Evolutionary conservation across 2,113 vertebrate genomes (phyloP).

Genomic region (Prionailurus bengalensis): DNA sequence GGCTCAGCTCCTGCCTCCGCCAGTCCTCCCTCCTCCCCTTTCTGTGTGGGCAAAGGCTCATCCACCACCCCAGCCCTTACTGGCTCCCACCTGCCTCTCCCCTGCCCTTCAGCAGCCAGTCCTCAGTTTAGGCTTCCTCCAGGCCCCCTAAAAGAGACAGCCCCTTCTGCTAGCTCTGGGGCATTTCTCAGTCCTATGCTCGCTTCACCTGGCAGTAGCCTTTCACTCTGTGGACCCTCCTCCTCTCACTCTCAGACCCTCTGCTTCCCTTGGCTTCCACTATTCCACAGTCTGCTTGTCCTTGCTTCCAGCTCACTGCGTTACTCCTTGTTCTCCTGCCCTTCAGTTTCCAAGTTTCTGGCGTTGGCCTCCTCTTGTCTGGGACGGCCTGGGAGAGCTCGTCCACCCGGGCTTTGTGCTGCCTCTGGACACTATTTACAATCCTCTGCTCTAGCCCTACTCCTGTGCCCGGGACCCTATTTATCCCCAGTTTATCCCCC

Average conservation of each 20-base stretch:
- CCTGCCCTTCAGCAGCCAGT: not conserved
- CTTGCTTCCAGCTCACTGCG: not conserved
- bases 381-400: not conserved
- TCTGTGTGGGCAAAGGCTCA: rapidly evolving
- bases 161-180: not conserved
- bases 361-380: not conserved
- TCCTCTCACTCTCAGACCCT: too few species aligned
- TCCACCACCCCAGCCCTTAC: not conserved
- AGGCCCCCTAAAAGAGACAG: not conserved
- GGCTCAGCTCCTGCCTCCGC: not conserved
- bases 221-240: not conserved
- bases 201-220: too few species aligned
- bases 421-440: not conserved
- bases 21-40: not conserved
- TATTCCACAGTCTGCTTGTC: not conserved
- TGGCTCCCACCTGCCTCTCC: not conserved
- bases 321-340: not conserved
- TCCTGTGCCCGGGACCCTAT: not conserved
- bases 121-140: too few species aligned
- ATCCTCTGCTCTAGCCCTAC: not conserved
- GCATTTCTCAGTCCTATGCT: not conserved
- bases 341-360: not conserved
- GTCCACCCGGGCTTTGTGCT: not conserved
- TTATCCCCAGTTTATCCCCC: not conserved
- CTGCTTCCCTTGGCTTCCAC: not conserved